Evolutionary conservation across 2,113 vertebrate species (phyloP).

Genomic region (Candoia aspera): DNA sequence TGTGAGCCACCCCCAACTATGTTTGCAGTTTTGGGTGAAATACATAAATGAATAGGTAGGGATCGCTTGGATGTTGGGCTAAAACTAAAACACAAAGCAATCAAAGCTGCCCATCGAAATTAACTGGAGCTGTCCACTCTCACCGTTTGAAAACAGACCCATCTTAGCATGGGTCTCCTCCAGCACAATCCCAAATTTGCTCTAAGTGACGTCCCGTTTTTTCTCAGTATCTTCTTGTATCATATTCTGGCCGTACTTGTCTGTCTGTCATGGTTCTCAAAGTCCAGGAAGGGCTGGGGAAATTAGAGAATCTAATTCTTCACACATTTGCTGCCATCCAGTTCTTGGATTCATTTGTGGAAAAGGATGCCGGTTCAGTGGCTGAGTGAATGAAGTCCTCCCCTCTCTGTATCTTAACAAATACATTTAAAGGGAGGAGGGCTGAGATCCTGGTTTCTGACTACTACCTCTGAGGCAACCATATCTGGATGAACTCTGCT

Average conservation of each 20-base stretch:
- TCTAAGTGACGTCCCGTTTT: neutral
- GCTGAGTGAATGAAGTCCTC: neutral
- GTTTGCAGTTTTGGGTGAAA: neutral
- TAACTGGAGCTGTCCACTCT: neutral
- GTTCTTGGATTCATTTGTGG: neutral
- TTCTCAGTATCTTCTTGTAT: neutral
- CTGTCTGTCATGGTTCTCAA: neutral
- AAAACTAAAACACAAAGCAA: neutral
- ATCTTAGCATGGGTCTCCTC: too few species aligned
- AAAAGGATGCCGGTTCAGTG: neutral
- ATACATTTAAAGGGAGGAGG: neutral
- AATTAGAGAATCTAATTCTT: neutral
- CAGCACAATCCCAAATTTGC: neutral
- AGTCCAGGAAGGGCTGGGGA: neutral
- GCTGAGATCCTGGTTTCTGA: neutral
- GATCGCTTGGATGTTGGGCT: neutral
- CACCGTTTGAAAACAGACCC: neutral
- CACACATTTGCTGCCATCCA: neutral
- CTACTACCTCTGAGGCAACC: neutral
- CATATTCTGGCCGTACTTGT: neutral
- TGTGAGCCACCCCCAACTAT: neutral
- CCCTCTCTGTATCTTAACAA: neutral
- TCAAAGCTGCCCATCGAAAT: neutral
- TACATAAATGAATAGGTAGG: neutral
- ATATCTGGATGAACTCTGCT: neutral